Base-by-base conservation (phyloP, 2,888 invertebrate species). In the Thera britannica region DNA sequence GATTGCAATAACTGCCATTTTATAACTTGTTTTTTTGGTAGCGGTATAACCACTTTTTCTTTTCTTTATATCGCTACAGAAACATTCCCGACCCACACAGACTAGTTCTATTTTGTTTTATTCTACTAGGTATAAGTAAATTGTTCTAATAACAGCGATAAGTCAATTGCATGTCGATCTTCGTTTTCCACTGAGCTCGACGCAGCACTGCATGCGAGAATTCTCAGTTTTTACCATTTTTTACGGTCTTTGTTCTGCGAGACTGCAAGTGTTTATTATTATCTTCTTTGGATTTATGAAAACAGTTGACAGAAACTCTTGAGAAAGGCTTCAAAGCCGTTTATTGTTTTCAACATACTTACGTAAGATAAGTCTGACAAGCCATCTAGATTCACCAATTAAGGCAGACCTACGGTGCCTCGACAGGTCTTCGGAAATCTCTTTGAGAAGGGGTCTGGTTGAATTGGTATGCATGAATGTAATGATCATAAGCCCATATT, bases 291-390 rank as follows among this genome's bases (percentile, higher is more conserved):
- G 51, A 64, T 74, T 68, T 46, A 59, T 68, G 60, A 70, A 70
- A 70, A 74, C 62, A 41, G 54, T 58, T 62, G 58, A 55, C 48
- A 63, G 56, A 65, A 52, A 58, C 58, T 58, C 61, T 12, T 57
- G 62, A 69, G 70, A 67, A 67, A 69, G 67, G 9, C 2, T 46
- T 46, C 7, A 9, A 46, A 46, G 9, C 9, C 9, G 9, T 46
- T 2, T 46, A 8, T 46, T 46, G 44, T 46, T 46, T 8, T 46
- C 44, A 7, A 46, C 9, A 46, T 9, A 79, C 72, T 72, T 76
- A 75, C 79, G 73, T 77, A 76, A 55, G 44, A 78, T 76, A 77
- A 64, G 71, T 55, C 71, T 71, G 74, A 74, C 78, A 75, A 83
- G 78, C 82, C 79, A 81, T 82, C 69, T 68, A 51, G 73, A 71